Evolutionary conservation across 2,888 invertebrate species (phyloP).

Genomic region (Acronicta leporina): DNA sequence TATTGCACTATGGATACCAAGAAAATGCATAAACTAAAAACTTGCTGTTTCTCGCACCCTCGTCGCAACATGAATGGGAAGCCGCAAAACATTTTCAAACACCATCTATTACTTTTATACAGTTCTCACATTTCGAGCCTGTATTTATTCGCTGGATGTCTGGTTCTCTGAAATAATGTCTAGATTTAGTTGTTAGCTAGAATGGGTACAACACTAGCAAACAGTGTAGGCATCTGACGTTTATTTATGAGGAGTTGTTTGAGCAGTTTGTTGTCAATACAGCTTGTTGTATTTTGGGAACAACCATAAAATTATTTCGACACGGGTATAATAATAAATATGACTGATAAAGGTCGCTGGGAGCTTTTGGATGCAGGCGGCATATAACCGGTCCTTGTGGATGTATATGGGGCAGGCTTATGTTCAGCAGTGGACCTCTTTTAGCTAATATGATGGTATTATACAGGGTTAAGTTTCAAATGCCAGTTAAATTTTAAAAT

Average conservation of each 20-base stretch:
- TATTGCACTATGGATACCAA: constrained; percentile 9
- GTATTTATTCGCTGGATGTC: constrained; percentile 54
- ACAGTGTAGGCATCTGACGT: constrained; percentile 36
- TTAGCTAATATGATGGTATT: too few relatives aligned
- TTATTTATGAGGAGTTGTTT: constrained; percentile 45
- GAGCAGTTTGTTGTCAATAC: constrained; percentile 21
- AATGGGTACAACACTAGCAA: constrained; percentile 49
- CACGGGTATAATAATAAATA: too few relatives aligned
- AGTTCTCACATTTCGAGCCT: constrained; percentile 54
- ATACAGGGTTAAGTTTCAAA: too few relatives aligned
- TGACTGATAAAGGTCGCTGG: too few relatives aligned
- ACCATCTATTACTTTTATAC: constrained; percentile 52
- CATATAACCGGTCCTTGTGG: too few relatives aligned
- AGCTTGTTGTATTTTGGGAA: constrained; percentile 28
- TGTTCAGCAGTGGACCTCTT: too few relatives aligned
- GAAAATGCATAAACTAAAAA: constrained; percentile 33
- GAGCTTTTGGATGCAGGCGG: too few relatives aligned
- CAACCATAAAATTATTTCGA: constrained; percentile 12
- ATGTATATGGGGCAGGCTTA: too few relatives aligned
- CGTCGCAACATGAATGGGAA: constrained; percentile 22
- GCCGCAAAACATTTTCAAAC: constrained; percentile 36
- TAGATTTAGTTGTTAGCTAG: constrained; percentile 56
- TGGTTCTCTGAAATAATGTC: constrained; percentile 50
- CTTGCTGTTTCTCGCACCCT: constrained; percentile 2
- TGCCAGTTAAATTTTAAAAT: too few relatives aligned